Conservation (phyloP, 2,797 vertebrate species). For the Sebastiscus albofasciatus region DNA sequence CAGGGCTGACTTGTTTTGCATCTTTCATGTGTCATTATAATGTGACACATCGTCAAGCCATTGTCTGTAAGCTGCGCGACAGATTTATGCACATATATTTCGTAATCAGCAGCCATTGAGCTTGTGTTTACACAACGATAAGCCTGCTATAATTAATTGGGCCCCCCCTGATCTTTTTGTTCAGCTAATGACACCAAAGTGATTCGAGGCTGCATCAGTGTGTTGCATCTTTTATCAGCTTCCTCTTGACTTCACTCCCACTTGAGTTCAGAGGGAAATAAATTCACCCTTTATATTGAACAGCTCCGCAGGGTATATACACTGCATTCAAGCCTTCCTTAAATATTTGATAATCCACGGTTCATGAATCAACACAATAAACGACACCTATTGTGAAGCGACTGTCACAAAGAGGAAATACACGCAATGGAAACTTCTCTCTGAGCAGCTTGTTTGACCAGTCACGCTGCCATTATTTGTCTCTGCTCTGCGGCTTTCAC, state of each 20-base stretch:
- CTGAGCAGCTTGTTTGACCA: conserved; percentile 47
- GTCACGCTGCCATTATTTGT: conserved; percentile 22
- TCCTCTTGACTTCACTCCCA: neutral
- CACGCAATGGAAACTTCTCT: conserved; percentile 42
- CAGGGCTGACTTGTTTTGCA: conserved; percentile 49
- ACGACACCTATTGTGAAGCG: neutral
- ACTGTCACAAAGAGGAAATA: conserved; percentile 41
- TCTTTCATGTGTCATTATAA: neutral
- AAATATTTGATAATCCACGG: conserved; percentile 18
- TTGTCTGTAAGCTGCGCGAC: conserved; percentile 1
- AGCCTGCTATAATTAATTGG: conserved; percentile 33
- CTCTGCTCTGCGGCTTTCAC: neutral
- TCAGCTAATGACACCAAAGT: conserved; percentile 37
- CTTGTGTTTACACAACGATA: conserved; percentile 11
- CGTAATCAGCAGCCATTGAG: conserved; percentile 19
- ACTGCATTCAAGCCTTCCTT: neutral
- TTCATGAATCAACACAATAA: neutral
- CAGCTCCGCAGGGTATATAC: conserved; percentile 22
- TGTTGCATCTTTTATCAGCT: conserved; percentile 34
- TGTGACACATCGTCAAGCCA: neutral
- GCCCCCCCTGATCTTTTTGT: conserved; percentile 8
- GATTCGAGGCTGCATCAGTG: neutral
- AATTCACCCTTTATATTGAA: conserved; percentile 8
- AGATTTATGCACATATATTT: conserved; percentile 40
- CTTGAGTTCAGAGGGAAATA: conserved; percentile 5